Percentiles rank a stretch among this genome's conserved stretches.
These are phyloP conservation scores for Synanceia verrucosa DNA, from an alignment of 2,797 vertebrate species.

Conservation along the genomic window DNA sequence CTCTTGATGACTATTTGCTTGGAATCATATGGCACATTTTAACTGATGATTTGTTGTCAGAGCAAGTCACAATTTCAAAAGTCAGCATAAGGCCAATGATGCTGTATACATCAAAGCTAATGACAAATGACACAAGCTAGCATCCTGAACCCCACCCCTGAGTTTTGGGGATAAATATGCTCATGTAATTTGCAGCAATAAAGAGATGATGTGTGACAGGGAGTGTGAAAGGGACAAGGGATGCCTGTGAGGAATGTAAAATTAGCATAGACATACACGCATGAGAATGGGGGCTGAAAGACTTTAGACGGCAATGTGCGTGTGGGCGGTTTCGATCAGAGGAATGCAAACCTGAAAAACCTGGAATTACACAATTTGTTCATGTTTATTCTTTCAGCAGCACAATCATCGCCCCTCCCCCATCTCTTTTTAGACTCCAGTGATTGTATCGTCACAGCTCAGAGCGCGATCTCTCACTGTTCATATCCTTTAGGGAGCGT, in stretches of 20 bases:
- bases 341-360: constrained; percentile 56
- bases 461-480: constrained; percentile 25
- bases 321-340: constrained; percentile 55
- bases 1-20: constrained; percentile 2
- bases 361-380: constrained; percentile 51
- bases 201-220: constrained; percentile 42
- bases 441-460: constrained; percentile 20
- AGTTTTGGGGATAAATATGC: constrained; percentile 39
- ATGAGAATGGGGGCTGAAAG: constrained; percentile 23
- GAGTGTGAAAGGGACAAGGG: constrained; percentile 33
- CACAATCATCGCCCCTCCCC: constrained; percentile 14
- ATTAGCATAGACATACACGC: constrained; percentile 49
- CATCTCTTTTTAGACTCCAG: constrained; percentile 16
- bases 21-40: constrained; percentile 5
- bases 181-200: constrained; percentile 36
- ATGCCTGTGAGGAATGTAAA: constrained; percentile 57
- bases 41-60: constrained; percentile 22
- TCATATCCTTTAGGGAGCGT: not conserved
- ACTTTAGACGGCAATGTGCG: constrained; percentile 35
- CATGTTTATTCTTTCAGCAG: constrained; percentile 29
- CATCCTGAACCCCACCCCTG: constrained; percentile 34
- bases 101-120: not conserved
- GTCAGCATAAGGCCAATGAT: constrained; percentile 23
- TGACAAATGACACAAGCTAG: constrained; percentile 16
- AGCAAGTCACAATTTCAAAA: constrained; percentile 23